Evolutionary conservation across 2,888 invertebrate species (phyloP), one percentile per base, ranked within the genome.

Genomic region (Hemicrepidius hirtus): DNA sequence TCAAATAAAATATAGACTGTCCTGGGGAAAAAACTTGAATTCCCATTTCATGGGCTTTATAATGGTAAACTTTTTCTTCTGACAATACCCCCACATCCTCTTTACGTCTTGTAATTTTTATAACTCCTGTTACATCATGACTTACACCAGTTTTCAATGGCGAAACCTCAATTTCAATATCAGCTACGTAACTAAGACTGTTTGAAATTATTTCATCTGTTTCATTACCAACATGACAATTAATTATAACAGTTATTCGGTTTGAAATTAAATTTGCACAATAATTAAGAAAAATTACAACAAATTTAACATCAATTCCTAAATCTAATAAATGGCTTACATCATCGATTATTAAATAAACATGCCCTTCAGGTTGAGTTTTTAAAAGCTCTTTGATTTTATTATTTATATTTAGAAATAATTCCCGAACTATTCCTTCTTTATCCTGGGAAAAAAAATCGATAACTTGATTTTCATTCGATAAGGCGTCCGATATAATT

Each of bases 11-110:
- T 69, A 85, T 78, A n/a, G 84, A 82, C 79, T 86, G 85, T 12
- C 94, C 94, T 1, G 93, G 93, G 76, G 91, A 91, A 84, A 93
- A 92, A 49, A 94, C 88, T 83, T 92, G 93, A 2, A 94, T 90
- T 80, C 93, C 93, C 82, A 92, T 90, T 84, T 94, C 94, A 84
- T 90, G 90, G 71, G 94, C 88, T 87, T 94, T 94, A 81, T 91
- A 95, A 67, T 92, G 88, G 83, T 91, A 92, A 75, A 78, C 79
- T 37, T 81, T 79, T 75, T 71, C 71, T 32, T 60, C 41, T 60
- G 57, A 60, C 28, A 71, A 53, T 62, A 49, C 13, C 62, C 71
- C 44, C 41, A 28, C 35, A 13, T 59, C 44, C 59, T 68, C 50
- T 68, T 79, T 79, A 59, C 86, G 84, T 74, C 87, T 77, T 85